A percentile compares a stretch with the other conserved stretches of the same genome.
Evolutionary conservation across 2,797 vertebrate species (phyloP).

Genomic region (Delichon dasypus): DNA sequence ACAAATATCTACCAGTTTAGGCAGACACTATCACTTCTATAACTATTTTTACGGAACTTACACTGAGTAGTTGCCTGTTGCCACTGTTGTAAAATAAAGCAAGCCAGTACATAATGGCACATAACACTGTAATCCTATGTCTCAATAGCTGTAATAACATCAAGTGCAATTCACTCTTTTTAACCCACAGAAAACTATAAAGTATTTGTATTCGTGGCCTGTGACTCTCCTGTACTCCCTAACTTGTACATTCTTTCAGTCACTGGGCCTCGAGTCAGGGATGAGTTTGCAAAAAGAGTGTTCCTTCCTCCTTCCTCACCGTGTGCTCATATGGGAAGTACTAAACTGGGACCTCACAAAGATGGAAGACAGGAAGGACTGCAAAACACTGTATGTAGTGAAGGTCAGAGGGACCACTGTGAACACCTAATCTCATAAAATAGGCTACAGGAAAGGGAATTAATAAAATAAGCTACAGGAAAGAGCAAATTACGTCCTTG

Average conservation of each 20-base stretch:
- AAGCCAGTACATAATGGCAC: not conserved
- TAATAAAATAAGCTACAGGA: not conserved
- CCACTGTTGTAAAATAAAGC: not conserved
- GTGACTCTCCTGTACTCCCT: not conserved
- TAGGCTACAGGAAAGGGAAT: not conserved
- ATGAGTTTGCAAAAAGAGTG: not conserved
- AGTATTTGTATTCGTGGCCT: not conserved
- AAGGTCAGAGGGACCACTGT: not conserved
- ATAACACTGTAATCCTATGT: not conserved
- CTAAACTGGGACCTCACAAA: not conserved
- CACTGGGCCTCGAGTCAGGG: not conserved
- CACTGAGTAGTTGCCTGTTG: not conserved
- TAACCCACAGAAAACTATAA: not conserved
- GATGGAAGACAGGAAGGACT: not conserved
- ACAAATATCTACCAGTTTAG: not conserved
- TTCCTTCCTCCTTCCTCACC: not conserved
- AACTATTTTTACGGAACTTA: not conserved
- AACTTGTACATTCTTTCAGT: not conserved
- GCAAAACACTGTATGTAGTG: not conserved
- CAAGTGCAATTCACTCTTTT: not conserved
- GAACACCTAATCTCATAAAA: not conserved
- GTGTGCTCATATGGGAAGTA: rapidly evolving
- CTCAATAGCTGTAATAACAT: not conserved
- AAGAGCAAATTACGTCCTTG: not conserved
- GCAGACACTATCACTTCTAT: not conserved